Conservation (phyloP, 92 coral and sea anemone species). For the Anthopleura xanthogrammica region DNA sequence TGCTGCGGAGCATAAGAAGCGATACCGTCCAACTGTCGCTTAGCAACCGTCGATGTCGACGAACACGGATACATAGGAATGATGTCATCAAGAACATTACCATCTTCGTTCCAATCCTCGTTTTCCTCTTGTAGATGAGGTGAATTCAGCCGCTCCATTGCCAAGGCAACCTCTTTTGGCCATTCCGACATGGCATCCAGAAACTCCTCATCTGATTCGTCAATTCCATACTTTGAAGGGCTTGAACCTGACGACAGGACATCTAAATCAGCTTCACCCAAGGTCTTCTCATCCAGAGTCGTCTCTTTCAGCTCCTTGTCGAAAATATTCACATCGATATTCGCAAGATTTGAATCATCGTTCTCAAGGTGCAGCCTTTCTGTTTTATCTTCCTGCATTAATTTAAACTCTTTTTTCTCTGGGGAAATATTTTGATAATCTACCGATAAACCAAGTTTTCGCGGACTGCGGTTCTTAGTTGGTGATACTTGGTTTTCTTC, state of each 20-base stretch:
- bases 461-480: not conserved
- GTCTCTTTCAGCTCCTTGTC: slow-evolving; percentile 35
- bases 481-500: not conserved
- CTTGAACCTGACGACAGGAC: slow-evolving; percentile 39
- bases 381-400: not conserved
- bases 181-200: slow-evolving; percentile 50
- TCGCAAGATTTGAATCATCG: not conserved
- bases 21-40: slow-evolving; percentile 40
- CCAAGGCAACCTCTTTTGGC: slow-evolving; percentile 43
- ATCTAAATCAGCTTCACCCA: slow-evolving; percentile 30
- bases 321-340: slow-evolving; percentile 18
- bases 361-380: not conserved
- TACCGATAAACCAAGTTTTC: slow-evolving; percentile 3
- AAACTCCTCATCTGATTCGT: slow-evolving; percentile 49
- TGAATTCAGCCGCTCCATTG: slow-evolving; percentile 22
- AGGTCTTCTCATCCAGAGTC: slow-evolving; percentile 19
- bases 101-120: slow-evolving; percentile 24
- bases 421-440: not conserved
- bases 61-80: slow-evolving; percentile 40
- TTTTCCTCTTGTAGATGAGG: slow-evolving; percentile 14
- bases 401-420: not conserved
- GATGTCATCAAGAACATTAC: slow-evolving; percentile 17
- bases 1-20: slow-evolving; percentile 18
- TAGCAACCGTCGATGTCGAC: slow-evolving; percentile 32
- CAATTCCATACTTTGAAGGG: slow-evolving; percentile 44